Base-by-base conservation (phyloP, 2,113 vertebrate species). In the Typhlomys cinereus region DNA sequence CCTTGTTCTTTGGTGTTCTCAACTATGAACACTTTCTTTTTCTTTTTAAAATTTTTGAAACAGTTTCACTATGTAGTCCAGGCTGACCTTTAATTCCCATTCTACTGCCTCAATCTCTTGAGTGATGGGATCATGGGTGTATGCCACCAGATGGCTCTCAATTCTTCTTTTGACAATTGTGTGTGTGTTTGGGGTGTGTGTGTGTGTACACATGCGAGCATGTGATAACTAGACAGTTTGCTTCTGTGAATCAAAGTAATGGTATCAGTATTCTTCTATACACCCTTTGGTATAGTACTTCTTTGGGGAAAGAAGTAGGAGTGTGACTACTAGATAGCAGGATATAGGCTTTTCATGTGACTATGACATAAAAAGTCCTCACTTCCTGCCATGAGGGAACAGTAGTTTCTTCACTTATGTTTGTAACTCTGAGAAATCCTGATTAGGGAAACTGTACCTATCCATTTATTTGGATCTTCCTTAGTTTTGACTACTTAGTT, bases 321-420 rank as follows among this genome's bases (percentile, higher is more conserved):
- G 25, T 14, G 18, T 52, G 25, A n/a, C 1, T 46, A 41, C 62
- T 34, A 17, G 44, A 21, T 3, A 9, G 46, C 4, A 34, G 13
- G 39, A 39, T 31, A 27, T 4, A 66, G 29, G 39, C 27, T 2
- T 52, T 54, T 66, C 8, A 23, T 27, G 1, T 88, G 71, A 54
- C 17, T 25, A 3, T 14, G 8, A 27, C 14, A 52, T 2, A 67
- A 66, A 74, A 48, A 59, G 10, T 54, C 2, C 39, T 36, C 41
- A 50, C n/a, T 52, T 1, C 11, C 54, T 14, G 1, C 2, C 1
- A 59, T 11, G 1, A 12, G 57, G 0, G 39, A 15, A 4, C 7
- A 62, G 17, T 39, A 78, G 41, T 27, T 64, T 20, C 67, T 79
- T 15, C 29, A 11, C 29, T 23, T 50, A 17, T 66, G 23, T 17